Base-by-base conservation (phyloP, 2,113 vertebrate genomes). In the Marmota monax region DNA sequence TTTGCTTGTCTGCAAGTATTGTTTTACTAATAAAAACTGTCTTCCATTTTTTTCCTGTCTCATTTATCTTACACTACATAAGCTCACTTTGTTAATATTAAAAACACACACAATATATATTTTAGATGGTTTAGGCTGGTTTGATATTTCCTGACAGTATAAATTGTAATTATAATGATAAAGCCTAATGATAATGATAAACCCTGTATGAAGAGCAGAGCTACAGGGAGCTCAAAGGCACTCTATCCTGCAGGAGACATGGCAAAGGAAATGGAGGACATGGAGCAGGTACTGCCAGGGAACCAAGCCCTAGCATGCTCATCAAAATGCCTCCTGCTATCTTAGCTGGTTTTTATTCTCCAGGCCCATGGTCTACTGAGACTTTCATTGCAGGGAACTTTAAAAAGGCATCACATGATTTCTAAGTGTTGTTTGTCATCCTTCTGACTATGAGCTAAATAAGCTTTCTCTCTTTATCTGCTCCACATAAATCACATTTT, bases 161-260 rank as follows among this genome's bases (percentile, higher is more conserved):
- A 73, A 45, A 82, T 45, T 25, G 17, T 22, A 13, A 92, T 56
- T 25, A 25, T 25, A 17, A 92, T 56, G 5, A 92, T 13, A 27
- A 92, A 83, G 74, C 2, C 65, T 88, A 87, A 39, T 39, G 39
- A 39, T 39, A 39, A 39, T 39, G 39, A 39, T 39, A 39, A 39
- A 39, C 39, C 4, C 10, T 37, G 2, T 32, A 12, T 23, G 13
- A 13, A 48, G 34, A 1, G 0, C 29, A 48, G 22, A 84, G 45
- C 10, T n/a, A 7, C 25, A n/a, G 13, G 34, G 18, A 14, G 3
- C 29, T 39, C 53, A 53, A 16, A 8, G 18, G 37, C 7, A 4
- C 42, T 83, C 25, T 3, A 37, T 8, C 13, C 8, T 9, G 37
- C 0, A 0, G 27, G 0, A 2, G 6, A 17, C 0, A 5, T 27